Base-by-base conservation (phyloP, 2,797 vertebrate species). In the Sparidentex hasta region DNA sequence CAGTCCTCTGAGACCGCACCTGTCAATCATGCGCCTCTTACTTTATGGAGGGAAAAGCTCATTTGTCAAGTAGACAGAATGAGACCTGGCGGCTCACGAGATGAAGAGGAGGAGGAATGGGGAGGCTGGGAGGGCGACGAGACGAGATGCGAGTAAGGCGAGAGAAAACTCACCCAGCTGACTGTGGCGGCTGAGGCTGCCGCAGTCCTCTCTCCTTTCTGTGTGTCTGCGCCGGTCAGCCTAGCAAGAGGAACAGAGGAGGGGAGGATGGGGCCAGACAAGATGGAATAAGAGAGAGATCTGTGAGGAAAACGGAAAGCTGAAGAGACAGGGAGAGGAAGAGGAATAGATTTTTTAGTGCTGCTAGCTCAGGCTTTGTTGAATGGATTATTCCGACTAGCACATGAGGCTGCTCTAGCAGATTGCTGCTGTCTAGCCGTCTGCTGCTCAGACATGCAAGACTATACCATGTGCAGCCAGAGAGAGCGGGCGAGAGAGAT, bases 381-480 rank as follows among this genome's bases (percentile, higher is more conserved):
- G 72, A 81, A 83, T 51, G 68, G 87, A 90, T 87, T 76, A 46
- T 76, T 86, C 18, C 57, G 75, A 82, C 68, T 64, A 81, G 87
- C 84, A 81, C 85, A 86, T 58, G 76, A 90, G 83, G 90, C 84
- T 90, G 89, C 87, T 84, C 69, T 64, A 87, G 88, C 93, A 94
- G 91, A 91, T 92, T 91, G 93, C 84, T 89, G 83, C 90, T 88
- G 94, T 94, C 95, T 95, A 87, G 93, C 94, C 89, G 93, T 94
- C 95, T 95, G 92, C 90, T 94, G 92, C 85, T 83, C 89, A 94
- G 93, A 94, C 92, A 92, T 92, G 88, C 92, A 94, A 90, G 93
- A 91, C 92, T 92, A 82, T 89, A 93, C 90, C 92, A 90, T 93
- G 89, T 92, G 92, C 87, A 89, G 84, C 63, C 74, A 72, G 70